Evolutionary conservation across 1,140 invertebrate genomes (phyloP), one percentile per base, ranked within the genome.

Genomic region (Tetraneura akinire): DNA sequence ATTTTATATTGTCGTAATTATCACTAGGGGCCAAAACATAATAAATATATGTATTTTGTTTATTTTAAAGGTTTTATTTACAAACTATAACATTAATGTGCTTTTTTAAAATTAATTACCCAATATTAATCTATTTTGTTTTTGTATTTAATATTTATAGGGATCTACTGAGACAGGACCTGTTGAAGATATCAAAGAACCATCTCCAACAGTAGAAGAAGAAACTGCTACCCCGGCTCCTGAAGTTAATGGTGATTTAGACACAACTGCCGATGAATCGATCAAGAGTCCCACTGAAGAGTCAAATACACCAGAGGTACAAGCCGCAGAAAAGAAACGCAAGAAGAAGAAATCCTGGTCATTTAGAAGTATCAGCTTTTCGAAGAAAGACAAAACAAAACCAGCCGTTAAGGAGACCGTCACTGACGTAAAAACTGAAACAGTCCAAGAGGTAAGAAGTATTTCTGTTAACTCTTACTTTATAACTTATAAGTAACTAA

Each of bases 261-360:
- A 78, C 0, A 47, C 23, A 9, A 51, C 32, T 45, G 71, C 32
- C 8, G 55, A 78, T 57, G 74, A 78, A 47, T 78, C 42, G 3
- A 14, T 16, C 18, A 78, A 78, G 9, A 78, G 55, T 16, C 55
- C 55, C 0, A 29, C 55, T 10, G 74, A 78, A 11, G 74, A 78
- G 62, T 29, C 74, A 0, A 14, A 51, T 23, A 45, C 53, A n/a
- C 8, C 21, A 18, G 74, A 78, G 0, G 74, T 29, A n/a, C 89
- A 86, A 84, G 92, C 73, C 13, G 81, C 82, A 23, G 88, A 89
- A 83, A 90, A 90, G 83, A 93, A 93, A 86, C 91, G 93, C 82
- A 92, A 92, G 88, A 90, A 91, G 42, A 94, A 93, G 88, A 94
- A 93, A 89, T 93, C 93, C 87, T 94, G 92, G 92, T 93, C 92